Evolutionary conservation across 2,888 invertebrate species (phyloP), one percentile per base, ranked within the genome.

Genomic region (Heteromurus nitidus): DNA sequence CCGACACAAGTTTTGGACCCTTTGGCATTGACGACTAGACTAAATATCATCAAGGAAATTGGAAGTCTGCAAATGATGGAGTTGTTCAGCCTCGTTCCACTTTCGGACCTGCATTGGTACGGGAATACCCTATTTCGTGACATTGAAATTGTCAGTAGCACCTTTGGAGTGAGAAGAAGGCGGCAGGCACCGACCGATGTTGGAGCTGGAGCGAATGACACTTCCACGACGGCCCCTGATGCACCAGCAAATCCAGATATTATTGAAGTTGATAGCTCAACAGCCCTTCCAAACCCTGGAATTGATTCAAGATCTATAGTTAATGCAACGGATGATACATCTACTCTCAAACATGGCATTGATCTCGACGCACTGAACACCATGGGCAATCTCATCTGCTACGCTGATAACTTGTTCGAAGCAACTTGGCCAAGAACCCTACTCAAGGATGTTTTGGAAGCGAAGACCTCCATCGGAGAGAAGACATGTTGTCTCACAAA

Each of bases 331-430:
- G 68, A 26, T 20, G 47, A 55, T 2, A 50, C 31, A 18, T 22
- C 53, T 20, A n/a, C 50, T 5, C 28, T 55, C 3, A 53, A 72
- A 28, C 18, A 53, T 16, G 64, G 22, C 0, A 47, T 85, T 3
- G 74, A 83, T 36, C 20, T 83, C 11, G 80, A 83, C 3, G 26
- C 73, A n/a, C 64, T 84, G 18, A 75, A 82, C 36, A 75, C 31
- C 30, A 73, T 87, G 67, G 86, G 86, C 42, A 85, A 83, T 62
- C 62, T 87, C 3, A 58, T 84, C 18, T 87, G 85, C 67, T 87
- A 86, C 65, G 80, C 85, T 16, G 84, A 70, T 13, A 79, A 82
- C 13, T 30, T 86, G 0, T 68, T 84, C 42, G 60, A 64, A 11
- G 82, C 76, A 1, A 81, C 83, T n/a, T 76, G 79, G 80, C 53